These are phyloP conservation scores for Atherix ibis DNA, from an alignment of 2,888 invertebrate species.

Conservation along the genomic window DNA sequence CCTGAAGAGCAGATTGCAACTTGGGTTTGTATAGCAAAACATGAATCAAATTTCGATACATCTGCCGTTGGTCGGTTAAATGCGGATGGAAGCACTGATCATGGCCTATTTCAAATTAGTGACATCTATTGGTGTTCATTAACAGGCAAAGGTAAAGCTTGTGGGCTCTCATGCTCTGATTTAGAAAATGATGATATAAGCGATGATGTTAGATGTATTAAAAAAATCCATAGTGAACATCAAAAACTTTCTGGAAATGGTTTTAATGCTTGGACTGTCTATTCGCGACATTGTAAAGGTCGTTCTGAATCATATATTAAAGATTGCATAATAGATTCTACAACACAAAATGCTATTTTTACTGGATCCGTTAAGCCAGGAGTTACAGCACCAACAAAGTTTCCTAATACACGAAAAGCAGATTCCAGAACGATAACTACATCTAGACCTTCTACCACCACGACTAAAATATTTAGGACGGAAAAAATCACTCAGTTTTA, in stretches of 20 bases:
- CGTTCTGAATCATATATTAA: too few species aligned
- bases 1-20: slow-evolving; percentile 38
- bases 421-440: too few species aligned
- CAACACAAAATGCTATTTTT: too few species aligned
- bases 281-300: slow-evolving; percentile 20
- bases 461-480: too few species aligned
- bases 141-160: slow-evolving; percentile 39
- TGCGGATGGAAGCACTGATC: slow-evolving; percentile 46
- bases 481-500: too few species aligned
- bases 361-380: too few species aligned
- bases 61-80: slow-evolving; percentile 35
- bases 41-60: slow-evolving; percentile 54
- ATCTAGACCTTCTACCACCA: too few species aligned
- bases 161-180: slow-evolving; percentile 41
- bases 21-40: slow-evolving; percentile 59
- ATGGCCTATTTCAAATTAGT: slow-evolving; percentile 57
- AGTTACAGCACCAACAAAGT: too few species aligned
- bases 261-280: slow-evolving; percentile 36
- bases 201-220: slow-evolving; percentile 54
- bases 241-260: slow-evolving; percentile 49
- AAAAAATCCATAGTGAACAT: slow-evolving; percentile 46
- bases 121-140: slow-evolving; percentile 49
- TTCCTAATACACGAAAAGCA: too few species aligned
- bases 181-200: slow-evolving; percentile 49
- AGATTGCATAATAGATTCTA: too few species aligned